These are phyloP conservation scores for Drosophila aff. DNA, from an alignment of 1,140 invertebrate genomes.

Conservation along the genomic window DNA sequence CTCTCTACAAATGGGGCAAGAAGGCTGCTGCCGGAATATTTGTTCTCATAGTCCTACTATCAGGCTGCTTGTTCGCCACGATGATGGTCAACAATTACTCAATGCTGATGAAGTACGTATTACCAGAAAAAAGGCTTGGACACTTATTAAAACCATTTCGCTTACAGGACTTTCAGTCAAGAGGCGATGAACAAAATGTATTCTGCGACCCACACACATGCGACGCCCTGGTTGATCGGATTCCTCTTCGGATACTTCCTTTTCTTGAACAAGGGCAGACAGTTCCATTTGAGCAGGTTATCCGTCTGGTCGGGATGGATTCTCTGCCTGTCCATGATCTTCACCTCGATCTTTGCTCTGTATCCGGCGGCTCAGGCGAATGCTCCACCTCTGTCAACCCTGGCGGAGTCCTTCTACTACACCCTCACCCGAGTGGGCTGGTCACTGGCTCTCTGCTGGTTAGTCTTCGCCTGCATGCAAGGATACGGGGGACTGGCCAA, in stretches of 20 bases:
- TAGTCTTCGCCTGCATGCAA: conserved; percentile 88
- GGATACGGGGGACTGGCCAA: conserved; percentile 87
- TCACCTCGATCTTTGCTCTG: conserved; percentile 68
- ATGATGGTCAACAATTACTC: conserved; percentile 57
- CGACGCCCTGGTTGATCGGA: conserved; percentile 66
- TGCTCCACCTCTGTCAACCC: conserved; percentile 53
- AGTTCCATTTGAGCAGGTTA: conserved; percentile 31
- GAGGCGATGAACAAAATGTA: conserved; percentile 39
- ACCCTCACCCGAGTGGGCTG: conserved; percentile 87
- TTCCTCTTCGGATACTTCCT: conserved; percentile 65
- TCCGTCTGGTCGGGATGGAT: conserved; percentile 52
- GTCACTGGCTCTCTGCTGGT: conserved; percentile 87
- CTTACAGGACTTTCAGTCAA: conserved; percentile 4
- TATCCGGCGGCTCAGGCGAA: conserved; percentile 65
- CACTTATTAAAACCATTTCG: conserved; percentile 27
- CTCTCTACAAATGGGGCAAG: conserved; percentile 87
- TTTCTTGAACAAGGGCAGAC: conserved; percentile 35
- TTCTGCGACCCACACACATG: conserved; percentile 56
- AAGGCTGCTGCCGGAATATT: conserved; percentile 50
- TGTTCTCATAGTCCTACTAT: conserved; percentile 39
- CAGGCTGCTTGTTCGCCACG: conserved; percentile 47
- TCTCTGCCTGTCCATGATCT: conserved; percentile 62
- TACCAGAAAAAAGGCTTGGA: conserved; percentile 17
- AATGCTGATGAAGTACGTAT: conserved; percentile 31
- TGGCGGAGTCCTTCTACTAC: conserved; percentile 87